phyloP scores from a whole-genome alignment of 2,888 invertebrate species.

The Nomada fabriciana region DNA sequence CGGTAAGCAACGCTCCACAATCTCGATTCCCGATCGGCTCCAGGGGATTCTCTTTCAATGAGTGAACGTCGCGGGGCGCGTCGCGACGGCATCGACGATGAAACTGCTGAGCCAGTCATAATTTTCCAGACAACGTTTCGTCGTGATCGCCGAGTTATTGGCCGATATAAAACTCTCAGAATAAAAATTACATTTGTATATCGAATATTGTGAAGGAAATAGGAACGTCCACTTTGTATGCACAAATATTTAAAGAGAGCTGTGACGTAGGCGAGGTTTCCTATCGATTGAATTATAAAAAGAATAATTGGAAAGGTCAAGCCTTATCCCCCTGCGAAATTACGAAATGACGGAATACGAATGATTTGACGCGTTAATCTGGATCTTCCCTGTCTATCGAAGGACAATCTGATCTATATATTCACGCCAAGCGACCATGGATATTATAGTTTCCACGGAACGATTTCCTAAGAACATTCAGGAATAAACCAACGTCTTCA shows the following conservation, averaged over 20 bases:
- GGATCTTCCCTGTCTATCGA: slow-evolving; percentile 6
- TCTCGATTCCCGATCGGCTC: slow-evolving; percentile 7
- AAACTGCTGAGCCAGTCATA: slow-evolving; percentile 61
- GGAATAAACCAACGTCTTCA: no score
- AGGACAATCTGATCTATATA: neutral
- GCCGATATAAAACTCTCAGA: no score
- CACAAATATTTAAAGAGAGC: no score
- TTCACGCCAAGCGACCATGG: no score
- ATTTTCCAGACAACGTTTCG: slow-evolving; percentile 12
- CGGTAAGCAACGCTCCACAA: slow-evolving; percentile 50
- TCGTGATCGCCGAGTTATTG: slow-evolving; percentile 12
- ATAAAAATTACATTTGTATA: neutral
- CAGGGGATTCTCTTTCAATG: slow-evolving; percentile 1
- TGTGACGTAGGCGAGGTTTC: neutral
- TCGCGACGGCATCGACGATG: slow-evolving; percentile 42
- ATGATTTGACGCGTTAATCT: slow-evolving; percentile 43
- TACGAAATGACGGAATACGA: slow-evolving; percentile 71
- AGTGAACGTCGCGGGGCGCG: slow-evolving; percentile 30
- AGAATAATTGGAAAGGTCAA: neutral
- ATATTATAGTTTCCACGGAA: no score
- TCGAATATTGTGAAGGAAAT: neutral
- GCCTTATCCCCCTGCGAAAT: slow-evolving; percentile 45
- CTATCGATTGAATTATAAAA: slow-evolving; percentile 6
- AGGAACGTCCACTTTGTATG: neutral
- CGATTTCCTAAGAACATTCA: no score